Conservation (phyloP, 2,797 vertebrate species). For the Nothura maculosa region DNA sequence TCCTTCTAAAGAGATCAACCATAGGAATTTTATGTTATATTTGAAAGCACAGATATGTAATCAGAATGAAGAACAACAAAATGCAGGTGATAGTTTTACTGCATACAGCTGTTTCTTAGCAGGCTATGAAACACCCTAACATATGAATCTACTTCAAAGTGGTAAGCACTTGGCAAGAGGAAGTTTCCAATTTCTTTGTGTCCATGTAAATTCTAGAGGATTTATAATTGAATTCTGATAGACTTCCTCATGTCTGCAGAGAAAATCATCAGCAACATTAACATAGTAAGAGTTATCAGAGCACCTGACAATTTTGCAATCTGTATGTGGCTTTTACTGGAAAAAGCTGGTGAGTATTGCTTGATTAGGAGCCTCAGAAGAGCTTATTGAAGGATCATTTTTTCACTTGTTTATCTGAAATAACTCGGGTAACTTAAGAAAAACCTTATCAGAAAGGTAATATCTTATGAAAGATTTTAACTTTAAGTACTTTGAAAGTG, state of each 20-base stretch:
- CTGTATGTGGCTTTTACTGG: slow-evolving; percentile 15
- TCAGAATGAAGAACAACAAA: neutral
- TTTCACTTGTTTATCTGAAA: neutral
- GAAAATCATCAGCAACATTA: slow-evolving; percentile 52
- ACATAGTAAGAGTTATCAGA: slow-evolving; percentile 9
- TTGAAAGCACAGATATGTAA: neutral
- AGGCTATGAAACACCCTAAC: neutral
- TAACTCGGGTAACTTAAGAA: neutral
- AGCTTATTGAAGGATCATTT: slow-evolving; percentile 27
- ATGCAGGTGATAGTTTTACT: neutral
- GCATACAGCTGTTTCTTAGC: neutral
- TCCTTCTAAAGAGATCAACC: neutral
- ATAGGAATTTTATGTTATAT: accelerated
- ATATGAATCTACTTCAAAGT: neutral
- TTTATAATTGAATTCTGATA: neutral
- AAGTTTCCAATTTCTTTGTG: neutral
- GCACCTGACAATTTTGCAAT: slow-evolving; percentile 1
- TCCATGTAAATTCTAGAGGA: neutral
- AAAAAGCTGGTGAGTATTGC: slow-evolving; percentile 14
- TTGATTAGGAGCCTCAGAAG: slow-evolving; percentile 1
- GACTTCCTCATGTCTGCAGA: slow-evolving; percentile 6
- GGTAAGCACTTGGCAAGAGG: neutral
- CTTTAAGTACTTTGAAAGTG: slow-evolving; percentile 3
- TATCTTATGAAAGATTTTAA: neutral
- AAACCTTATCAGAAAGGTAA: neutral